A percentile compares a stretch with the other conserved stretches of the same genome.
Conservation (phyloP, 2,113 vertebrate species). For the Ivindomyrus marchei region DNA sequence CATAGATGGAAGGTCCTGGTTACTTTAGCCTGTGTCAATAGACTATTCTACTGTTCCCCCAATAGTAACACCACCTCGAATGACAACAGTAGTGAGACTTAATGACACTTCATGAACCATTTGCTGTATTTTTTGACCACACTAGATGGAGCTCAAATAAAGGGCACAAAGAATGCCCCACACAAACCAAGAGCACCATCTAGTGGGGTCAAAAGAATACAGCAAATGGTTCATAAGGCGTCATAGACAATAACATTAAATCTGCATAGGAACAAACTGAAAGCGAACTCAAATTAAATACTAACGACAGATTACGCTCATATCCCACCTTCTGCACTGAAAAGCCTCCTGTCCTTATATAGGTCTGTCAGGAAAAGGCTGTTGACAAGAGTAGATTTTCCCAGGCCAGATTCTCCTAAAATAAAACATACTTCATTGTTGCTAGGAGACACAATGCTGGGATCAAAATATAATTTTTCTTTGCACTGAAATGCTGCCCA, state of each 20-base stretch:
- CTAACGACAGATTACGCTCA: neutral
- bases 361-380: slow-evolving; percentile 92
- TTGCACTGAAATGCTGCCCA: neutral
- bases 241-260: neutral
- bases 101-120: neutral
- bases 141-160: neutral
- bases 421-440: neutral
- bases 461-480: neutral
- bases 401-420: slow-evolving; percentile 85
- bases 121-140: neutral
- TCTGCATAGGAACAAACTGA: neutral
- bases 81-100: neutral
- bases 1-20: neutral
- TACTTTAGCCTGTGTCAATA: neutral
- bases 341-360: slow-evolving; percentile 63
- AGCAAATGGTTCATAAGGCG: neutral
- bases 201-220: neutral
- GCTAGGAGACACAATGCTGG: neutral
- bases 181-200: neutral
- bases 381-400: slow-evolving; percentile 91
- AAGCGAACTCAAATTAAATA: neutral
- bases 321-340: slow-evolving; percentile 54
- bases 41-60: neutral
- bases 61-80: neutral
- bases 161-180: neutral